A percentile compares a stretch with the other conserved stretches of the same genome.
Evolutionary conservation across 1,140 invertebrate species (phyloP).

Genomic region (Drosophila aff.): DNA sequence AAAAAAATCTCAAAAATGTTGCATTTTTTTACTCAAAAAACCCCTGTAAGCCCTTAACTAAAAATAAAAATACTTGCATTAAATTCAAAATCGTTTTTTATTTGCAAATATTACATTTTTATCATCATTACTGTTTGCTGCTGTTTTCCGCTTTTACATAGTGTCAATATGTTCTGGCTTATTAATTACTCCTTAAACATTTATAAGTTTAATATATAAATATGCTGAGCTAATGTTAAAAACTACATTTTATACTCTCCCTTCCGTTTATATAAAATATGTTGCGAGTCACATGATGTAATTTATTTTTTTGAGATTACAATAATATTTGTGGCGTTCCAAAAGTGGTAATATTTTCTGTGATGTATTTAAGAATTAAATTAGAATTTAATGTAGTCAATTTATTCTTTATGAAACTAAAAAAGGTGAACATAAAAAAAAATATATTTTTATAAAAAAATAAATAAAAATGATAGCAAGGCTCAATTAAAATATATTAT

Average conservation of each 20-base stretch:
- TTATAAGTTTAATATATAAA: slow-evolving; percentile 25
- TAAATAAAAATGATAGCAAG: not conserved
- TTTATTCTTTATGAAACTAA: not conserved
- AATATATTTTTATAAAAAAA: not conserved
- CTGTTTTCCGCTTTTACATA: slow-evolving; percentile 17
- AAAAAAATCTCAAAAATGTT: too few species aligned
- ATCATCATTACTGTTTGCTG: slow-evolving; percentile 10
- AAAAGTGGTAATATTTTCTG: not conserved
- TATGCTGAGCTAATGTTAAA: slow-evolving; percentile 29
- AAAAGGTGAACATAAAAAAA: too few species aligned
- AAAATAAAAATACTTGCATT: slow-evolving; percentile 1
- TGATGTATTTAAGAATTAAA: not conserved
- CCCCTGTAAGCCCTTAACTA: too few species aligned
- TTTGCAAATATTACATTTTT: slow-evolving; percentile 31
- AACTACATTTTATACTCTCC: slow-evolving; percentile 25
- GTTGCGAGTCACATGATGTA: slow-evolving; percentile 1
- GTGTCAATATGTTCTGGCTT: slow-evolving; percentile 13
- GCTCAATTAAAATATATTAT: not conserved
- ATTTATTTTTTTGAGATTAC: not conserved
- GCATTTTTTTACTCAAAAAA: too few species aligned
- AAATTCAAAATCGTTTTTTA: slow-evolving; percentile 25
- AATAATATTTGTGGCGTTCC: not conserved
- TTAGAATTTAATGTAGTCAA: not conserved
- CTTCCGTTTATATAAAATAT: slow-evolving; percentile 10
- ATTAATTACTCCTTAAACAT: slow-evolving; percentile 20